A percentile compares a stretch with the other conserved stretches of the same genome.
Evolutionary conservation across 2,113 vertebrate genomes (phyloP).

Genomic region (Heptranchias perlo): DNA sequence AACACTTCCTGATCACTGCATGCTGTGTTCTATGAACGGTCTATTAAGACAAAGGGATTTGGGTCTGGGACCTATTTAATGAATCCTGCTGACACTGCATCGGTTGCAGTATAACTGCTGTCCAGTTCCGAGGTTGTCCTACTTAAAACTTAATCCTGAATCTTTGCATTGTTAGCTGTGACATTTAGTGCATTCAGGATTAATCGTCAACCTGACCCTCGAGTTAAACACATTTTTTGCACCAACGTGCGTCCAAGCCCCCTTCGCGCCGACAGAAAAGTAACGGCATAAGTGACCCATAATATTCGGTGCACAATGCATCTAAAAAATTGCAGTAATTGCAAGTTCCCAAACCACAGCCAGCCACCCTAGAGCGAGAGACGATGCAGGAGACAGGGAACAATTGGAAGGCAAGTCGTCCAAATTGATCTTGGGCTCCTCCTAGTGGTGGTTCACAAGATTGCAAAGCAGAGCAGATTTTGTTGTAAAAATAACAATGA

Average conservation of each 20-base stretch:
- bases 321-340: not conserved
- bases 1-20: no score
- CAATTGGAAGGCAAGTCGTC: not conserved
- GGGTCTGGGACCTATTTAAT: no score
- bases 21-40: no score
- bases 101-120: not conserved
- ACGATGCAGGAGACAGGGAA: not conserved
- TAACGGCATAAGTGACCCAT: not conserved
- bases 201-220: no score
- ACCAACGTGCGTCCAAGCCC: no score
- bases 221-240: no score
- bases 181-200: no score
- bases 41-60: no score
- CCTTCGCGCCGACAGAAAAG: not conserved
- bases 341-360: not conserved
- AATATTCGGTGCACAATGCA: not conserved
- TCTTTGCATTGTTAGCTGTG: not conserved
- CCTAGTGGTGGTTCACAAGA: not conserved
- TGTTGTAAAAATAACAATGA: no score
- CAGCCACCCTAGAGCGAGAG: not conserved
- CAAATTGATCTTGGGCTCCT: not conserved
- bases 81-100: not conserved
- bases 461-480: not conserved
- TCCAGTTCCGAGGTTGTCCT: not conserved
- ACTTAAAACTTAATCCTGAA: not conserved